Evolutionary conservation across 2,888 invertebrate genomes (phyloP), one percentile per base, ranked within the genome.

Genomic region (Actias luna): DNA sequence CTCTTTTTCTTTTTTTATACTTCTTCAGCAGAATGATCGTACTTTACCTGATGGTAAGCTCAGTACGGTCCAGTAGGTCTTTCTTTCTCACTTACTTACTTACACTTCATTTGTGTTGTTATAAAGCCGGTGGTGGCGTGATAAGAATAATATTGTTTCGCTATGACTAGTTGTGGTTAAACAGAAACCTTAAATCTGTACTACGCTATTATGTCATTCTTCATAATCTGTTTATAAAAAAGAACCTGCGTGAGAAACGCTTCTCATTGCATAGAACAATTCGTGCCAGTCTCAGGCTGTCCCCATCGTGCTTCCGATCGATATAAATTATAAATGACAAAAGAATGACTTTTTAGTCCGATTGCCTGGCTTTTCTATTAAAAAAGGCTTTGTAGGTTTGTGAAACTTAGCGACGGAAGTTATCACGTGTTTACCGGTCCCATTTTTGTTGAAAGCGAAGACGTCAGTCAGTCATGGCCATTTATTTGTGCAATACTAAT

Each of bases 231-330:
- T 80, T 83, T 63, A 69, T 69, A 66, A 77, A 74, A 72, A 76
- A 77, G 77, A 80, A 72, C 73, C 80, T 85, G 86, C 87, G 88
- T 87, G 78, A 71, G 73, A 75, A 79, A 70, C 74, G 79, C 74
- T 80, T 84, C 76, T 76, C 75, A 74, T 82, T 75, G 78, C 80
- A 77, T 71, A 82, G 82, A 75, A 75, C 84, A 78, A 70, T 80
- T 84, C 79, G 88, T 86, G 79, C 92, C 92, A 87, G 92, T 85
- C 88, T 84, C 90, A 86, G 82, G 63, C 76, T 73, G 77, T 83
- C 85, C 84, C 83, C 74, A 75, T 77, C 76, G 71, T 71, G 69
- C 72, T 69, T 71, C 71, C 80, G 83, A 80, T 88, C 84, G 84
- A 86, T 88, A 85, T 77, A 71, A 70, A 66, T 69, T 68, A 65